A percentile compares a stretch with the other conserved stretches of the same genome.
Conservation (phyloP, 2,113 vertebrate species). For the Tragelaphus buxtoni region DNA sequence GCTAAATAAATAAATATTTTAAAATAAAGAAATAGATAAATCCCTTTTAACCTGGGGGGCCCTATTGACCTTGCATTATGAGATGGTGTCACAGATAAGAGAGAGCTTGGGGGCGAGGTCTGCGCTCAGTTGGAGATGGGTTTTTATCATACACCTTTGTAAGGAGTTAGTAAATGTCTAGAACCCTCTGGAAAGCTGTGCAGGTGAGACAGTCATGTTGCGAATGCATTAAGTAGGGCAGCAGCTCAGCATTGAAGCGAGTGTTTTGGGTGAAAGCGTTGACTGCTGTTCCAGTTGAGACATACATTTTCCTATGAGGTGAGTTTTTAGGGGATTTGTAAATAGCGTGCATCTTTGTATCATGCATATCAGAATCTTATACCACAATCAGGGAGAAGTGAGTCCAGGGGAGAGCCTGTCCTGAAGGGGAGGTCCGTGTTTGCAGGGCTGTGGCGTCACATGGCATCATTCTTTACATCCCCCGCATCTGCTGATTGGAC, state of each 20-base stretch:
- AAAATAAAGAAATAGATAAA: background rate
- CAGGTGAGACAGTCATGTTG: background rate
- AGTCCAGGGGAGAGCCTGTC: rapidly evolving
- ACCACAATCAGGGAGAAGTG: background rate
- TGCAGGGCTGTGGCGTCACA: rapidly evolving
- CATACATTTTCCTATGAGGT: background rate
- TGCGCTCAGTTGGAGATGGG: background rate
- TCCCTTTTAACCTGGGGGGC: too few species aligned
- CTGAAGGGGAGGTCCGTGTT: background rate
- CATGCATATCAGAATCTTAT: background rate
- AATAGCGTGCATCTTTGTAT: background rate
- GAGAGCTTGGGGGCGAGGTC: background rate
- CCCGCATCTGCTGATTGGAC: background rate
- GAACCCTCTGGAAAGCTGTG: background rate
- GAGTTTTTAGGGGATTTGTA: background rate
- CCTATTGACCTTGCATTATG: background rate
- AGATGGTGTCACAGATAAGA: background rate
- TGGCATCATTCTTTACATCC: rapidly evolving
- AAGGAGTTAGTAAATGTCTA: background rate
- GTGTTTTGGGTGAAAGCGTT: background rate
- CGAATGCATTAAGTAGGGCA: background rate
- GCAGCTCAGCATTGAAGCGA: background rate
- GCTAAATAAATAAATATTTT: background rate
- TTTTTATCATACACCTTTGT: background rate
- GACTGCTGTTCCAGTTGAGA: background rate